phyloP scores from a whole-genome alignment of 2,888 invertebrate genomes.

The Mythimna impura region DNA sequence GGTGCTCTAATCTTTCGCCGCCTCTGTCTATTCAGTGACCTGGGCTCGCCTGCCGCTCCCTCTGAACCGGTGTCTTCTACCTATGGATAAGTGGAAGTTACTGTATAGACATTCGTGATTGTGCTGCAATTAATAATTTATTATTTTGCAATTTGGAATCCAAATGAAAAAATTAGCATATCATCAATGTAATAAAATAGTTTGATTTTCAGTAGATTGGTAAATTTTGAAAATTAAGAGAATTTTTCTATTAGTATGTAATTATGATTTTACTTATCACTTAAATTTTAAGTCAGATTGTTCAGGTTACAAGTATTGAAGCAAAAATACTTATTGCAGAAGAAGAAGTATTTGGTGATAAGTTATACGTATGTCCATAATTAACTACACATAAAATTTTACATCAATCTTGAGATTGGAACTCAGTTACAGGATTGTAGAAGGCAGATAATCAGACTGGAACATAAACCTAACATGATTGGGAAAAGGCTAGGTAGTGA shows the following conservation, averaged over 20 bases:
- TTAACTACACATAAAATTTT: too few species aligned
- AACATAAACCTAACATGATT: too few species aligned
- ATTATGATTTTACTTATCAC: background rate
- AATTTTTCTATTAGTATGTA: background rate
- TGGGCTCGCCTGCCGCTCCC: constrained; percentile 90
- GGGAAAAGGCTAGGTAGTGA: too few species aligned
- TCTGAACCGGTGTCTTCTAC: constrained; percentile 93
- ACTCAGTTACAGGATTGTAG: too few species aligned
- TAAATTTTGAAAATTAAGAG: background rate
- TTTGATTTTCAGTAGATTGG: background rate
- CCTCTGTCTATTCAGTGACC: constrained; percentile 90
- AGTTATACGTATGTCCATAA: background rate
- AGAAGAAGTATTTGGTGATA: background rate
- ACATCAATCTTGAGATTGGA: too few species aligned
- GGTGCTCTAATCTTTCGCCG: constrained; percentile 93
- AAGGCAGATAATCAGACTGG: too few species aligned
- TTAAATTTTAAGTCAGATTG: background rate
- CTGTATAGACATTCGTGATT: background rate
- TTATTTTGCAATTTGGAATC: background rate
- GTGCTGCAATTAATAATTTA: background rate
- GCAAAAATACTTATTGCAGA: background rate
- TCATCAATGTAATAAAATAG: background rate
- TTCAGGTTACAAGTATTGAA: too few species aligned
- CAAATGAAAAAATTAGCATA: background rate
- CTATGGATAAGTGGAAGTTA: constrained; percentile 67